phyloP scores from a whole-genome alignment of 2,797 vertebrate genomes.

The Hephaestus fuliginosus region DNA sequence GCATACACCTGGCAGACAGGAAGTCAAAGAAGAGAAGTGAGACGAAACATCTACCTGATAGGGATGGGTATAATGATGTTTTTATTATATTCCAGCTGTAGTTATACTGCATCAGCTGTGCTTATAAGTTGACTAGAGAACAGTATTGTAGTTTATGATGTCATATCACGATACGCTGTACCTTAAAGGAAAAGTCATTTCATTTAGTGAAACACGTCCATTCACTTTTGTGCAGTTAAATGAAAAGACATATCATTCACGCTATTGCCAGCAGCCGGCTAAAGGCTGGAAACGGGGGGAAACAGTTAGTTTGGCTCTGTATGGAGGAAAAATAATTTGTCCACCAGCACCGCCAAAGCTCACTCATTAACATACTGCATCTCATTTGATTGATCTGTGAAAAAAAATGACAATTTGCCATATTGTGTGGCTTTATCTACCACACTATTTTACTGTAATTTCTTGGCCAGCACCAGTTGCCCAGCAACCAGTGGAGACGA shows the following conservation, averaged over 20 bases:
- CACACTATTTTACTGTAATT: background rate
- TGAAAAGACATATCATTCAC: too few relatives aligned
- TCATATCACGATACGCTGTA: background rate
- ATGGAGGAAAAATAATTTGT: too few relatives aligned
- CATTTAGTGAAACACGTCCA: background rate
- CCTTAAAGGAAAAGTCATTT: background rate
- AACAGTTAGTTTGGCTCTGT: background rate
- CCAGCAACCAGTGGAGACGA: background rate
- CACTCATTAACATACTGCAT: too few relatives aligned
- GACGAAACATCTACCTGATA: too few relatives aligned
- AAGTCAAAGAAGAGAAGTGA: background rate
- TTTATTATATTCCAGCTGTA: background rate
- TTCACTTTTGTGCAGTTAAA: background rate
- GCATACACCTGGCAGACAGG: slow-evolving; percentile 88
- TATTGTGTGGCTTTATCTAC: too few relatives aligned
- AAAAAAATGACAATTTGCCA: too few relatives aligned
- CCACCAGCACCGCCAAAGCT: too few relatives aligned
- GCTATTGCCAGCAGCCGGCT: too few relatives aligned
- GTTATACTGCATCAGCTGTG: background rate
- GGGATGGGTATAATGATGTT: background rate
- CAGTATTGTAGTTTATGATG: background rate
- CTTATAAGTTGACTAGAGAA: background rate
- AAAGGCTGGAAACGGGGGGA: too few relatives aligned
- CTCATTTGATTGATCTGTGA: too few relatives aligned
- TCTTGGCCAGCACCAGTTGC: slow-evolving; percentile 3